Conservation (phyloP, 2,113 vertebrate genomes). For the Marmota flaviventris region DNA sequence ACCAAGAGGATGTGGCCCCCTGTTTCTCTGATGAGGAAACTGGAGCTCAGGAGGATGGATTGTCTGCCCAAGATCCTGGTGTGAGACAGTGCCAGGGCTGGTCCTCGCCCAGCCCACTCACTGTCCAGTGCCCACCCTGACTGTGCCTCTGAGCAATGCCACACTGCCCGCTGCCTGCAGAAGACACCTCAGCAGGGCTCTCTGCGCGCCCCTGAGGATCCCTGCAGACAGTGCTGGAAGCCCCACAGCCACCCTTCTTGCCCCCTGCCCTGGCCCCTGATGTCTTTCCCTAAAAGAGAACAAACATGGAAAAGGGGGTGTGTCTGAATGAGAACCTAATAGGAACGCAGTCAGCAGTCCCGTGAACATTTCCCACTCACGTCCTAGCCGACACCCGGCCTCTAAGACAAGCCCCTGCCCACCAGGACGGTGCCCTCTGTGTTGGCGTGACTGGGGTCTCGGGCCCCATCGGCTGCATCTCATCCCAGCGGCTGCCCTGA, state of each 20-base stretch:
- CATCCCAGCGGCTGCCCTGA: not conserved
- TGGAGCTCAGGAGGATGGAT: not conserved
- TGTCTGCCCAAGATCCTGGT: not conserved
- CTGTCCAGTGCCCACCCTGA: too few relatives aligned
- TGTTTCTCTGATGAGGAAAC: not conserved
- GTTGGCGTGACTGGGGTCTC: too few relatives aligned
- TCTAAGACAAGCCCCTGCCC: not conserved
- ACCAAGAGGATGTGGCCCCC: not conserved
- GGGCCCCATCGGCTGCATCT: not conserved
- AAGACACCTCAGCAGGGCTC: not conserved
- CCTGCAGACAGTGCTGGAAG: not conserved
- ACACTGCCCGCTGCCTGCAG: not conserved
- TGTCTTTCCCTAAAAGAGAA: not conserved
- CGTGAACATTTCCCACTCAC: not conserved
- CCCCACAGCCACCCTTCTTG: not conserved
- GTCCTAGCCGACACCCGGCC: not conserved
- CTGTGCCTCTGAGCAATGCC: not conserved
- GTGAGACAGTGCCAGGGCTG: not conserved
- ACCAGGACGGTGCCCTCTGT: not conserved
- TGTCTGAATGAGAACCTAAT: not conserved
- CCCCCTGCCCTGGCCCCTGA: not conserved
- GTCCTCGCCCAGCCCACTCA: not conserved
- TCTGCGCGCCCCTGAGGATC: not conserved
- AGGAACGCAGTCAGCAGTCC: not conserved
- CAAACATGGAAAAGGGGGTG: not conserved